Conservation (phyloP, 2,113 vertebrate genomes). For the Coracopsis vasa region DNA sequence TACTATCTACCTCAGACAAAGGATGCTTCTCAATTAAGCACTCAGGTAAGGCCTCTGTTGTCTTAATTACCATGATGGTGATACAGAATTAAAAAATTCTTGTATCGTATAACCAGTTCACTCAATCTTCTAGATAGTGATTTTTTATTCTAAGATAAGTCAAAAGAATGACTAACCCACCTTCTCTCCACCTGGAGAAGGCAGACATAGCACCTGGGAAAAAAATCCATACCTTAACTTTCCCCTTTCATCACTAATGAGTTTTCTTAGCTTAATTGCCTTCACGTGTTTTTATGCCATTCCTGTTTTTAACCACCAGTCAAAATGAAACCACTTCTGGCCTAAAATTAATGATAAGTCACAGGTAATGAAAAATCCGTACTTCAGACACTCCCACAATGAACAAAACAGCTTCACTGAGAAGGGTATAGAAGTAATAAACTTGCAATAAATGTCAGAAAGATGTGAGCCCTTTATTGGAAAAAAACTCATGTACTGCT, state of each 20-base stretch:
- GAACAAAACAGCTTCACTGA: not conserved
- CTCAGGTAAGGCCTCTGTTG: not conserved
- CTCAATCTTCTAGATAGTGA: not conserved
- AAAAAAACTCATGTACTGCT: conserved; percentile 23
- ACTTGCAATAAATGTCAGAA: conserved; percentile 59
- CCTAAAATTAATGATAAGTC: conserved; percentile 26
- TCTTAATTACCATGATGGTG: not conserved
- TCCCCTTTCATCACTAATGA: not conserved
- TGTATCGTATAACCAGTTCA: not conserved
- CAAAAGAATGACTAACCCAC: not conserved
- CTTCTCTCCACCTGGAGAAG: not conserved
- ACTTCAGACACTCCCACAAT: conserved; percentile 31
- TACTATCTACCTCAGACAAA: not conserved
- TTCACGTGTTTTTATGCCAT: not conserved
- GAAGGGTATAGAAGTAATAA: conserved; percentile 40
- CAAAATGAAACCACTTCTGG: not conserved
- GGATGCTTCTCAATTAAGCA: not conserved
- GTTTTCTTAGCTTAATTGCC: not conserved
- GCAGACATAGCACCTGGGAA: not conserved
- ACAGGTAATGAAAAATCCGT: conserved; percentile 4
- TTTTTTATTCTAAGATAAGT: not conserved
- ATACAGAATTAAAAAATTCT: not conserved
- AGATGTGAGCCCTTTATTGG: conserved; percentile 28
- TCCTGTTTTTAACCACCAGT: not conserved
- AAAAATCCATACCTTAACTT: not conserved